Base-by-base conservation (phyloP, 2,888 invertebrate species). In the Meta bourneti region DNA sequence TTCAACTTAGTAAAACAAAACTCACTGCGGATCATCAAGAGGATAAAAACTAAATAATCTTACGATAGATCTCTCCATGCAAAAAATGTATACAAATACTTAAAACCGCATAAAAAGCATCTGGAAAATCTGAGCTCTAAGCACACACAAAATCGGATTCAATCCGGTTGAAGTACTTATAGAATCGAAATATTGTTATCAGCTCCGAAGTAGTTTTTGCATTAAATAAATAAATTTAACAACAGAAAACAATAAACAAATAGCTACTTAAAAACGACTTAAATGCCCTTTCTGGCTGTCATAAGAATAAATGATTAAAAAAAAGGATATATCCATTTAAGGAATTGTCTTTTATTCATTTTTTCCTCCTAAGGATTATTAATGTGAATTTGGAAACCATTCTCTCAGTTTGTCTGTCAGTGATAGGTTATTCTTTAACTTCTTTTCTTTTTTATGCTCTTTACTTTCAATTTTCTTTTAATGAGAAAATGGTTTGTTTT, bases 261-360 rank as follows among this genome's bases (percentile, higher is more conserved):
- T 20, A 79, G 34, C 16, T 69, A 79, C 79, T 61, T 79, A 79
- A 79, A 79, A 79, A 61, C 20, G 61, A 20, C 61, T 61, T 61
- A 61, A 69, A 79, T 34, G 34, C 61, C 34, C 34, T 20, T 79
- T 79, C 54, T 61, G 16, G 16, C 16, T 61, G 61, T 48, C 54
- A 61, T 79, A 48, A 79, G 54, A 48, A 19, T 7, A 20, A 79
- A 61, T 20, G 54, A 7, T 61, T 7, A 77, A 13, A 77, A 49
- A 49, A 79, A 79, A 61, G 7, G 11, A 13, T 61, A 11, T 61
- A 61, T 61, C 61, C 61, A 69, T 11, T 79, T 79, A 8, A 34
- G 20, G 34, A 69, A 79, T 61, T 1, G 54, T 16, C 54, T 79
- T 79, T 61, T 79, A 61, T 69, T 69, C 4, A n/a, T 2, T n/a